Base-by-base conservation (phyloP, 1,140 invertebrate genomes). In the Watersipora subatra region DNA sequence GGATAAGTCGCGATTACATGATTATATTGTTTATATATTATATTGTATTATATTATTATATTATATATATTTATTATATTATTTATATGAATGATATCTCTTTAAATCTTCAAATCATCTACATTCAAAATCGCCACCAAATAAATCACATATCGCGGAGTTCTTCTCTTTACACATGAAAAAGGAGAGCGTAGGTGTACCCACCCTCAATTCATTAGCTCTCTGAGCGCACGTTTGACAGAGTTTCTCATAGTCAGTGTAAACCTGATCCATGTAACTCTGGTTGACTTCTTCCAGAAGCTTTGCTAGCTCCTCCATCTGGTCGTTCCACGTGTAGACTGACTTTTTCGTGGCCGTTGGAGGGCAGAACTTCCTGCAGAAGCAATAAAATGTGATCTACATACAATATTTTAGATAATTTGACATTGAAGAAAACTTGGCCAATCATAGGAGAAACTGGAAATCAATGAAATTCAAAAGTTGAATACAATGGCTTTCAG, bases 251-350 rank as follows among this genome's bases (percentile, higher is more conserved):
- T 78, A 74, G 64, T 75, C 75, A 30, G 71, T 68, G 63, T 75
- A 73, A 7, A 76, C 61, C 63, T 73, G 69, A 20, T 68, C 70
- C 67, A 78, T 68, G 64, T 75, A 73, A 29, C 71, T 64, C 67
- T 76, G 74, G 62, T 73, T 78, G n/a, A 71, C 62, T 3, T 68
- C 66, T 73, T 73, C 76, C 24, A 80, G 69, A 68, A 75, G 70
- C 63, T 70, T 67, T 3, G 73, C 67, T 0, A 78, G 28, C 25
- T 70, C 67, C 20, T 71, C 63, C 59, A 79, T 69, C 62, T 73
- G 69, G 64, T 78, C 70, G 64, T 78, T 73, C 77, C 77, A 79
- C 61, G 75, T 71, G 63, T 76, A 78, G 22, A 78, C 73, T 26
- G 73, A 68, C 34, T 73, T 71, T 64, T 80, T 79, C 1, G 78